phyloP scores from a whole-genome alignment of 2,888 invertebrate genomes.

The Macaria notata region DNA sequence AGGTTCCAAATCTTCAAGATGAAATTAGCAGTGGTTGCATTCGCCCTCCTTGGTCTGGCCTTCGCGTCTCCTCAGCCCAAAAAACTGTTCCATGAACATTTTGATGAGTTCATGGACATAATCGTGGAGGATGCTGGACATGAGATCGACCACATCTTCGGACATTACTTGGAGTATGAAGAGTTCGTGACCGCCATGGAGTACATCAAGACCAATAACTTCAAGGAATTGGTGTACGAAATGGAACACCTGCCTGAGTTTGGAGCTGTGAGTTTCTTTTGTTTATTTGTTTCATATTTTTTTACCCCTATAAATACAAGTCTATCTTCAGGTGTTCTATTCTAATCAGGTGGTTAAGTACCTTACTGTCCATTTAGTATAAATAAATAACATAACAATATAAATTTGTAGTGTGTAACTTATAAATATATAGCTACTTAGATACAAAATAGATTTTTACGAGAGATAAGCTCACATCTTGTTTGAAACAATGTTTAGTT shows the following conservation, averaged over 20 bases:
- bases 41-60: conserved; percentile 48
- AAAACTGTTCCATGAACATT: conserved; percentile 64
- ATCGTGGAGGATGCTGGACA: conserved; percentile 45
- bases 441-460: too few relatives aligned
- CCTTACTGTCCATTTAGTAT: too few relatives aligned
- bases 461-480: too few relatives aligned
- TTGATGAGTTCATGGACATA: conserved; percentile 56
- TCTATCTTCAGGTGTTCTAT: too few relatives aligned
- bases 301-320: too few relatives aligned
- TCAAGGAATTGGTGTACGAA: conserved; percentile 57
- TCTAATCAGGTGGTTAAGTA: too few relatives aligned
- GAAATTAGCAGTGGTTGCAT: conserved; percentile 48
- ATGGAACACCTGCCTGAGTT: conserved; percentile 67
- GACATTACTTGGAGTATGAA: conserved; percentile 53
- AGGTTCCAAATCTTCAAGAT: conserved; percentile 36
- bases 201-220: conserved; percentile 52
- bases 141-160: conserved; percentile 40
- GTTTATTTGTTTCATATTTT: not conserved
- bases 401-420: too few relatives aligned
- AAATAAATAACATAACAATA: too few relatives aligned
- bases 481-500: too few relatives aligned
- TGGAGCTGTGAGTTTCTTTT: conserved; percentile 52
- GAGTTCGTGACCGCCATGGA: conserved; percentile 50
- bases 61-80: conserved; percentile 55
- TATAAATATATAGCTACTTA: too few relatives aligned